Conservation (phyloP, 1,140 invertebrate species). For the Cyphomyrmex costatus region DNA sequence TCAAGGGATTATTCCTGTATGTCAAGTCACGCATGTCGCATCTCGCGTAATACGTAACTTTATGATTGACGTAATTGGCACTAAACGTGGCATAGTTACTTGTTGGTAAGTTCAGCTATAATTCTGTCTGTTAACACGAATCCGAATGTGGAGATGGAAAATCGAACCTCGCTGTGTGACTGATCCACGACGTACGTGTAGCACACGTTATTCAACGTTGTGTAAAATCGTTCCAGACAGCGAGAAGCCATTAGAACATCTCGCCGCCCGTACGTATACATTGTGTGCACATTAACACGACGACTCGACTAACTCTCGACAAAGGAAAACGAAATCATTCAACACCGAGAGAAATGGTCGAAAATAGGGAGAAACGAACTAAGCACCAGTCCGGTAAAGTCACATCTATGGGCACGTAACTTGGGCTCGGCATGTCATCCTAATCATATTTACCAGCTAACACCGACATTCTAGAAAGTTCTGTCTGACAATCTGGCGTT, state of each 20-base stretch:
- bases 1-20: background rate
- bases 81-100: background rate
- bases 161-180: background rate
- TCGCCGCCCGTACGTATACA: constrained; percentile 62
- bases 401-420: constrained; percentile 83
- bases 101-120: background rate
- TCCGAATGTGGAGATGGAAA: background rate
- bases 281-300: constrained; percentile 74
- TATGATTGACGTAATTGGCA: background rate
- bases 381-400: constrained; percentile 81
- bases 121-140: background rate
- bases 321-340: constrained; percentile 73
- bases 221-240: constrained; percentile 71
- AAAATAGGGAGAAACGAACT: constrained; percentile 79
- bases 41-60: background rate
- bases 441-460: constrained; percentile 81
- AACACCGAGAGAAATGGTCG: constrained; percentile 77
- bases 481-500: constrained; percentile 50
- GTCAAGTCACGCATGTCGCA: background rate
- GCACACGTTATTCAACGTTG: constrained; percentile 67
- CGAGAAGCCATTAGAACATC: constrained; percentile 62
- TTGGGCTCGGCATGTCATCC: constrained; percentile 80
- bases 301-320: constrained; percentile 74
- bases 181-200: constrained; percentile 68
- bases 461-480: constrained; percentile 79